phyloP scores from a whole-genome alignment of 1,140 invertebrate species.

The Trichoplusia ni region DNA sequence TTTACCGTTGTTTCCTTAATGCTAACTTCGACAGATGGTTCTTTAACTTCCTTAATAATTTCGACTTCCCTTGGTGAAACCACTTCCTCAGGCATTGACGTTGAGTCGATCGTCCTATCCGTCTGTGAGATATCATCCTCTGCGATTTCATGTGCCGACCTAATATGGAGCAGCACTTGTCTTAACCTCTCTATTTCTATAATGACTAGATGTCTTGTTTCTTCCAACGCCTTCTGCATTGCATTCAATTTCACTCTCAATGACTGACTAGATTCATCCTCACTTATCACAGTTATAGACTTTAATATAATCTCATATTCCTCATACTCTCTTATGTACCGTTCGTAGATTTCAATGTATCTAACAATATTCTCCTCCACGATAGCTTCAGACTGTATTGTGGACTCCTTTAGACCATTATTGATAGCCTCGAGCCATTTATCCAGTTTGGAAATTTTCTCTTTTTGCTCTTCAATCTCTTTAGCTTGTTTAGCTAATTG shows the following conservation, averaged over 20 bases:
- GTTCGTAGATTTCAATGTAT: conserved; percentile 76
- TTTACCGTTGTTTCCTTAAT: conserved; percentile 36
- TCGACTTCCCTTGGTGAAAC: conserved; percentile 58
- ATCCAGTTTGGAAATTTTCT: conserved; percentile 68
- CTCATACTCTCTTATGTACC: conserved; percentile 82
- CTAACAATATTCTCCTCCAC: conserved; percentile 74
- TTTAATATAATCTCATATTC: conserved; percentile 82
- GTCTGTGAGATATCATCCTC: conserved; percentile 79
- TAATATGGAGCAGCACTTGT: conserved; percentile 65
- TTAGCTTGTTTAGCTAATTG: conserved; percentile 55
- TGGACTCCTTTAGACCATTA: conserved; percentile 65
- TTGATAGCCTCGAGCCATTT: conserved; percentile 73
- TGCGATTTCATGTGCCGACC: conserved; percentile 61
- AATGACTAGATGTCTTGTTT: conserved; percentile 82
- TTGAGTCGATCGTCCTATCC: conserved; percentile 84
- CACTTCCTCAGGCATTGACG: conserved; percentile 84
- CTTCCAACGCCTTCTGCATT: conserved; percentile 81
- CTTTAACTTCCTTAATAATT: conserved; percentile 31
- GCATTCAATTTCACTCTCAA: conserved; percentile 82
- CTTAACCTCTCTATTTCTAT: conserved; percentile 82
- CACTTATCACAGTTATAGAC: conserved; percentile 82
- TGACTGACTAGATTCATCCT: conserved; percentile 80
- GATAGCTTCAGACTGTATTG: conserved; percentile 55
- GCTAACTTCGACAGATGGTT: conserved; percentile 39
- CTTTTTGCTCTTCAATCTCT: conserved; percentile 69